Percentiles rank a stretch among this genome's conserved stretches.
Conservation (phyloP, 1,140 invertebrate genomes). For the Mactra quadrangularis region DNA sequence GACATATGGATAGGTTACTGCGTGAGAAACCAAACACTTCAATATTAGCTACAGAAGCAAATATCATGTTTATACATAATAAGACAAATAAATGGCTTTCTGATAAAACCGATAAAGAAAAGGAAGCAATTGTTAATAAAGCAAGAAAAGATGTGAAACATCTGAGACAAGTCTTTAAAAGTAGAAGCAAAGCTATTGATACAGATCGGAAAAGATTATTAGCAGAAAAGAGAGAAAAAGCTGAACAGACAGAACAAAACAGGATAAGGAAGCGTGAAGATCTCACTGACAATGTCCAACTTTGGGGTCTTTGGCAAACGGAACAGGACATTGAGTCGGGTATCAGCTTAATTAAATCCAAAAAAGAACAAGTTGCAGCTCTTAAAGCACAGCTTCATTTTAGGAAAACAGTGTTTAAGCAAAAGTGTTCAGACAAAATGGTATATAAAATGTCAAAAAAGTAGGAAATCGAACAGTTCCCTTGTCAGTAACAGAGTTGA, state of each 20-base stretch:
- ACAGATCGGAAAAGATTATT: background rate
- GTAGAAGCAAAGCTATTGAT: constrained; percentile 7
- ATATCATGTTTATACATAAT: constrained; percentile 30
- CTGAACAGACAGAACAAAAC: background rate
- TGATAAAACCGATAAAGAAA: constrained; percentile 1
- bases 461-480: background rate
- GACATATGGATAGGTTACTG: constrained; percentile 24
- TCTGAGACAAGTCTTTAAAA: background rate
- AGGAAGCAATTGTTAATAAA: background rate
- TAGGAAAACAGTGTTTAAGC: background rate
- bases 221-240: background rate
- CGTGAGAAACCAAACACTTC: constrained; percentile 19
- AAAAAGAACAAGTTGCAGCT: background rate
- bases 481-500: constrained; percentile 14
- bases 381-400: constrained; percentile 25
- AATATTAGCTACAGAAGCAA: constrained; percentile 1
- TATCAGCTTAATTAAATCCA: background rate
- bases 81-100: constrained; percentile 7
- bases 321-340: background rate
- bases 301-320: constrained; percentile 13
- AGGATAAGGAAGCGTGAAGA: background rate
- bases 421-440: background rate
- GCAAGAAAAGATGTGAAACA: constrained; percentile 1
- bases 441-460: constrained; percentile 16
- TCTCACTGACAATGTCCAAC: background rate